Percentiles rank a stretch among this genome's conserved stretches.
Evolutionary conservation across 1,140 invertebrate genomes (phyloP).

Genomic region (Tetragonula clypearis): DNA sequence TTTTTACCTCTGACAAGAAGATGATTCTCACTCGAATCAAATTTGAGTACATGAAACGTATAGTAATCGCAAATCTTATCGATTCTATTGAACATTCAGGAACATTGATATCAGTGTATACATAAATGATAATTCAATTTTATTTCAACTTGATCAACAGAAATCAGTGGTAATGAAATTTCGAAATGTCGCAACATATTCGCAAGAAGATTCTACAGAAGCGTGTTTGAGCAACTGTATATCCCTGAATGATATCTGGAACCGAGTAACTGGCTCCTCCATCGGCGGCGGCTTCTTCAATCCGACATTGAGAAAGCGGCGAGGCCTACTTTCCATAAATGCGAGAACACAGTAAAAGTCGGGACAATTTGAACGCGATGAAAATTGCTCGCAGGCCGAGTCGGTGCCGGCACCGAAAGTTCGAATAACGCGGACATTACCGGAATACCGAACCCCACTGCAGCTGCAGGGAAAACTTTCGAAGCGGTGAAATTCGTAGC

Average conservation of each 20-base stretch:
- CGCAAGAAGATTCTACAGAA: no score
- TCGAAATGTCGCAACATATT: no score
- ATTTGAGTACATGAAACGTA: no score
- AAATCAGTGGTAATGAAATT: no score
- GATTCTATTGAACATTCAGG: no score
- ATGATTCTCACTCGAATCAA: no score
- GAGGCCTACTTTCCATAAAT: slow-evolving; percentile 12
- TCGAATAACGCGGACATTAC: slow-evolving; percentile 33
- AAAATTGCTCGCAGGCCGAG: slow-evolving; percentile 3
- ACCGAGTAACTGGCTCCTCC: background rate
- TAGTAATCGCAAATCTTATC: no score
- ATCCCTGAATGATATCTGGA: background rate
- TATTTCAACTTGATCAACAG: no score
- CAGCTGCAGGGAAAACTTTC: background rate
- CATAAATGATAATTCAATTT: no score
- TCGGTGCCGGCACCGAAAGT: background rate
- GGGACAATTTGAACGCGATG: slow-evolving; percentile 21
- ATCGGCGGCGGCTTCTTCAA: background rate
- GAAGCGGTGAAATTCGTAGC: slow-evolving; percentile 11
- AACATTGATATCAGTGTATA: no score
- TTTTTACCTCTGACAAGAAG: no score
- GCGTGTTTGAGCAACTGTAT: no score
- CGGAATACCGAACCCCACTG: slow-evolving; percentile 9
- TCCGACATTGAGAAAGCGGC: background rate
- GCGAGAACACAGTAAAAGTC: background rate